Base-by-base conservation (phyloP, 2,113 vertebrate genomes). In the Eurypyga helias region DNA sequence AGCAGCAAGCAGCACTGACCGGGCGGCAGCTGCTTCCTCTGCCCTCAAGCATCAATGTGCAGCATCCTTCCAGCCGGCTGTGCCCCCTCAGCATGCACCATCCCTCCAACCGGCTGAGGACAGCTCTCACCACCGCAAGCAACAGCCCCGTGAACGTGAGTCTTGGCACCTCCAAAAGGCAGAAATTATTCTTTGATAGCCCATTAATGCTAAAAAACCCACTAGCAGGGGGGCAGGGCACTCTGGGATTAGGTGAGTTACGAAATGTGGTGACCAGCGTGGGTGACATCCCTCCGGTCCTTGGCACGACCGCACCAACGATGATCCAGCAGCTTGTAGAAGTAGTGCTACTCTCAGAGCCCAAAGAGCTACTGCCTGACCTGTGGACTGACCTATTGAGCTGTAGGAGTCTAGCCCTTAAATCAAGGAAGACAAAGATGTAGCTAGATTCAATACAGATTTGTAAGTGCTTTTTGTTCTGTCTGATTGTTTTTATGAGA, bases 291-390 rank as follows among this genome's bases (percentile, higher is more conserved):
- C 9, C 51, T 75, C 86, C 3, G 9, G 13, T 43, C 72, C 80
- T 41, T 72, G 70, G 29, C 34, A 2, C 0, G 0, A 21, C 29
- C 33, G 7, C 51, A 9, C 5, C 4, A 48, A 11, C 1, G 1
- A 18, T 89, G 76, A 70, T 62, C 24, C 85, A 82, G 73, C 78
- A 79, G 64, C 49, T 58, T 36, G 41, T 2, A 67, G 52, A 31
- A 34, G 31, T 23, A 12, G 6, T 31, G 62, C 26, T 25, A 2
- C 41, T 75, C 38, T 45, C 25, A 36, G 85, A 86, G 49, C 34
- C 36, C 70, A 12, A 24, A 93, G 60, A 52, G 64, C 76, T 69
- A 4, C 49, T 77, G 65, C 14, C 48, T 54, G 87, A 46, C 79
- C 69, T 54, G 24, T 34, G 60, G 10, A 45, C 52, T 83, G 84